A percentile compares a stretch with the other conserved stretches of the same genome.
Evolutionary conservation across 64 coral and sea anemone species (phyloP).

Genomic region (Dendronephthya gigantea): DNA sequence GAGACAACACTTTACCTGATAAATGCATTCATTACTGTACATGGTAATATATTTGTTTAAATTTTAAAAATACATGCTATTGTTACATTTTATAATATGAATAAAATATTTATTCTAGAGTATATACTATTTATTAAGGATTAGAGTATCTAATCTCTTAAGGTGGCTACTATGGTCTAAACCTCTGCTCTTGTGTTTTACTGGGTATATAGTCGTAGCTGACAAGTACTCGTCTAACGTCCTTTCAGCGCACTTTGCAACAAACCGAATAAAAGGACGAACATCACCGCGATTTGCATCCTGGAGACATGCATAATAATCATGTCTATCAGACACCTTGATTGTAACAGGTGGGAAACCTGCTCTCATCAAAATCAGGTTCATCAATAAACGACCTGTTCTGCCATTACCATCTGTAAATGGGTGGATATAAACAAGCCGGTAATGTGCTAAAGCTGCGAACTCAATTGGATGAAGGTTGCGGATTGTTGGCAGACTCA

Average conservation of each 20-base stretch:
- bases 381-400: constrained; percentile 78
- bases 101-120: neutral
- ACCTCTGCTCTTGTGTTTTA: neutral
- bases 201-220: constrained; percentile 76
- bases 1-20: no score
- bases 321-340: constrained; percentile 62
- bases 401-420: constrained; percentile 98
- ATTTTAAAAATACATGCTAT: neutral
- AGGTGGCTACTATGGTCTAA: neutral
- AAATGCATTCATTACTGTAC: no score
- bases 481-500: constrained; percentile 46
- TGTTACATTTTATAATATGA: neutral
- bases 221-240: constrained; percentile 94
- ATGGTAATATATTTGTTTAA: no score
- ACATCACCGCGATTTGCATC: constrained; percentile 93
- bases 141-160: neutral
- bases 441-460: constrained; percentile 91
- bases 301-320: constrained; percentile 79
- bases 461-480: constrained; percentile 92
- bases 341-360: constrained; percentile 96
- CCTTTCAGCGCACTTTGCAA: constrained; percentile 78
- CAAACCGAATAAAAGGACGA: constrained; percentile 96
- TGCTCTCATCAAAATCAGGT: constrained; percentile 94
- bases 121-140: neutral
- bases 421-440: constrained; percentile 94